phyloP scores from a whole-genome alignment of 2,888 invertebrate species.

The Thymelicus sylvestris region DNA sequence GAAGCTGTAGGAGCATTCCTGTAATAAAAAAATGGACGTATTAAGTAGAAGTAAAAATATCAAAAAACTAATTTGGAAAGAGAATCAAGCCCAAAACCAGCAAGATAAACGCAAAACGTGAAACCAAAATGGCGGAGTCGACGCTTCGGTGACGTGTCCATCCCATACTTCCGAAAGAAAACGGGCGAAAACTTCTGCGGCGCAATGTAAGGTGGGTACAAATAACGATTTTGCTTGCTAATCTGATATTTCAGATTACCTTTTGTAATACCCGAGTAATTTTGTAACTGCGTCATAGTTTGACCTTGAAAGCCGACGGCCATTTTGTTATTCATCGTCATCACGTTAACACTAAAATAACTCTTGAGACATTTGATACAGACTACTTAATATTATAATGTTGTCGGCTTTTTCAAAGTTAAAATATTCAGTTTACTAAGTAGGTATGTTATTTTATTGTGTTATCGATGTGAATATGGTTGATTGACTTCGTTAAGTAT shows the following conservation, averaged over 20 bases:
- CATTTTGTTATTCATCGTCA: slow-evolving; percentile 4
- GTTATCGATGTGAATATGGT: background rate
- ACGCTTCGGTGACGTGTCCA: slow-evolving; percentile 66
- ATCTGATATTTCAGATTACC: slow-evolving; percentile 35
- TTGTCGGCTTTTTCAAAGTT: slow-evolving; percentile 9
- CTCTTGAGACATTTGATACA: background rate
- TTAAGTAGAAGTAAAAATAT: slow-evolving; percentile 18
- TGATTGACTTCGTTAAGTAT: slow-evolving; percentile 11
- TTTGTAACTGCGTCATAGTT: slow-evolving; percentile 45
- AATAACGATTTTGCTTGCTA: slow-evolving; percentile 39
- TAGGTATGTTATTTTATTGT: background rate
- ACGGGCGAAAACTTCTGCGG: slow-evolving; percentile 50
- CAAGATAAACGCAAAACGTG: slow-evolving; percentile 49
- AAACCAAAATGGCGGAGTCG: slow-evolving; percentile 68
- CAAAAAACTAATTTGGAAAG: slow-evolving; percentile 20
- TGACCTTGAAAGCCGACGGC: slow-evolving; percentile 45
- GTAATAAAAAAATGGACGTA: slow-evolving; percentile 5
- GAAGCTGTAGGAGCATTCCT: background rate
- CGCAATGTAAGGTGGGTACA: slow-evolving; percentile 62
- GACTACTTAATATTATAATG: background rate
- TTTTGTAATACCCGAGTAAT: background rate
- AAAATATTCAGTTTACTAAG: background rate
- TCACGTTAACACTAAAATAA: background rate
- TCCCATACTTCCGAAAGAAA: slow-evolving; percentile 57
- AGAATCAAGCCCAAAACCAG: slow-evolving; percentile 45